phyloP scores from a whole-genome alignment of 2,797 vertebrate genomes.

The Dipus sagitta region DNA sequence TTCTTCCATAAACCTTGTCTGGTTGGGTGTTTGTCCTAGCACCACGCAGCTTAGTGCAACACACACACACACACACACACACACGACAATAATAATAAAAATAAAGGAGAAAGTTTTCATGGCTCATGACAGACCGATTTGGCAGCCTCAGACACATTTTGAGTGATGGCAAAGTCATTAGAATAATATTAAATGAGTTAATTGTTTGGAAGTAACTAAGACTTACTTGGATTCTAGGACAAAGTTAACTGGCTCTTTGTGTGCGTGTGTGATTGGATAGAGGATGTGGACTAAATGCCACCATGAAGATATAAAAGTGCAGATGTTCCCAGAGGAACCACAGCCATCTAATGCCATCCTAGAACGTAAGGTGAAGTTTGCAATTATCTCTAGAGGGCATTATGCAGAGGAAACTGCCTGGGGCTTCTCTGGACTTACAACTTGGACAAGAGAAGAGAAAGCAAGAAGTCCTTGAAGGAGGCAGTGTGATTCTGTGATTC shows the following conservation, averaged over 20 bases:
- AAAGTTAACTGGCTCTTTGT: not conserved
- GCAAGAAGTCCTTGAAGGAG: not conserved
- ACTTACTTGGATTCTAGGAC: not conserved
- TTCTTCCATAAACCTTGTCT: no score
- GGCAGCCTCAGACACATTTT: not conserved
- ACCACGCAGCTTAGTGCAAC: no score
- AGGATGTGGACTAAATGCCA: not conserved
- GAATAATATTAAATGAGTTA: not conserved
- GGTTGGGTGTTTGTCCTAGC: no score
- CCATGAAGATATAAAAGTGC: not conserved
- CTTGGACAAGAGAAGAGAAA: not conserved
- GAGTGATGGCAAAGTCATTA: not conserved
- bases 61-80: no score
- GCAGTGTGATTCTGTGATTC: not conserved
- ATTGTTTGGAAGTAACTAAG: not conserved
- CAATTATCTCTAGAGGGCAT: not conserved
- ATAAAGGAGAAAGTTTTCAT: slow-evolving; percentile 25
- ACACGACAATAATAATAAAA: not conserved
- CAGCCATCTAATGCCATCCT: not conserved
- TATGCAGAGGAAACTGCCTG: not conserved
- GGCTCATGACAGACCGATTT: not conserved
- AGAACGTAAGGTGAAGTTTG: not conserved
- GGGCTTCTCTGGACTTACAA: not conserved
- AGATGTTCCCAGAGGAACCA: not conserved
- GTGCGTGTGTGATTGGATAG: not conserved